These are phyloP conservation scores for Agonopterix alstromeriana DNA, from an alignment of 2,888 invertebrate genomes.

Conservation along the genomic window DNA sequence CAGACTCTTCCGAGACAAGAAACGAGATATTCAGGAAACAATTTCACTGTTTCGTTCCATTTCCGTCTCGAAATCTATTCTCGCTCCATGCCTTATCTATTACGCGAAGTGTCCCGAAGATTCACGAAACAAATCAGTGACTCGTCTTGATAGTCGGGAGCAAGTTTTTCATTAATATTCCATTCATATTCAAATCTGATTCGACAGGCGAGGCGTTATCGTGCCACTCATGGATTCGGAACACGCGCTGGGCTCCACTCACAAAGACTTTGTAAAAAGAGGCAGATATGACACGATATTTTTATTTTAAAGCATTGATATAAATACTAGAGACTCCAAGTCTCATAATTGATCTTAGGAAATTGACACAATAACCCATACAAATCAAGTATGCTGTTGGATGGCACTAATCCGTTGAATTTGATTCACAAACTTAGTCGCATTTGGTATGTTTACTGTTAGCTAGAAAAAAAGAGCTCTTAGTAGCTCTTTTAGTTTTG, in stretches of 20 bases:
- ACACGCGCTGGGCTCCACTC: constrained; percentile 36
- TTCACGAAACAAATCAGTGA: constrained; percentile 33
- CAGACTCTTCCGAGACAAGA: not conserved
- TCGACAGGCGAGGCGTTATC: constrained; percentile 59
- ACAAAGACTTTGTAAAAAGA: constrained; percentile 2
- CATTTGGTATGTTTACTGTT: no score
- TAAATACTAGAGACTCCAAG: not conserved
- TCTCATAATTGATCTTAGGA: no score
- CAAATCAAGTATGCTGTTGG: no score
- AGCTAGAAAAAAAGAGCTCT: no score
- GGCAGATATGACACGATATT: not conserved
- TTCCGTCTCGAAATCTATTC: constrained; percentile 9
- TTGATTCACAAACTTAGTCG: no score
- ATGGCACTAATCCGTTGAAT: no score
- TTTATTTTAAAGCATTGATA: not conserved
- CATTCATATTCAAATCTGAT: constrained; percentile 70
- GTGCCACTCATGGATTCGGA: constrained; percentile 39
- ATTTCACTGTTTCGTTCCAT: constrained; percentile 13
- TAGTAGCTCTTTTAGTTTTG: no score
- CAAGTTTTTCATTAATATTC: constrained; percentile 70
- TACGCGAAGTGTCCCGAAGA: constrained; percentile 2
- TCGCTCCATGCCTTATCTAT: constrained; percentile 10
- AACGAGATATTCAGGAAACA: constrained; percentile 12
- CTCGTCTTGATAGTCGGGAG: constrained; percentile 35
- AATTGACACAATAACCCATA: no score